Percentiles rank a stretch among this genome's conserved stretches.
Evolutionary conservation across 1,140 invertebrate species (phyloP).

Genomic region (Drosophila subpulchrella): DNA sequence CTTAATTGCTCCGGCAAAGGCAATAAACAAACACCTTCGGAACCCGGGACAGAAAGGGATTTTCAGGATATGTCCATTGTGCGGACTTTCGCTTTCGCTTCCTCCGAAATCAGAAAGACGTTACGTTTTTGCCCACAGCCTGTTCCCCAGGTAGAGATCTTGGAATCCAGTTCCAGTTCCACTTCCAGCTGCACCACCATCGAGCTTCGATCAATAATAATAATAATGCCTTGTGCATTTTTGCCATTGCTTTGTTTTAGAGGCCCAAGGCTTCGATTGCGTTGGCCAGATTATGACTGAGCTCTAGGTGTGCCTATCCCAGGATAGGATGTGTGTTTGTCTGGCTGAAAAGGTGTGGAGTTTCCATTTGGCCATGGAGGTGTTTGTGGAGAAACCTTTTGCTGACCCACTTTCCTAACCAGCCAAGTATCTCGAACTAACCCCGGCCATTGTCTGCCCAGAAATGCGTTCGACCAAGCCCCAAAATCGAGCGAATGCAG

Average conservation of each 20-base stretch:
- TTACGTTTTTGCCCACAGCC: constrained; percentile 32
- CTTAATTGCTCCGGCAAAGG: constrained; percentile 54
- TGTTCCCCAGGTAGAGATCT: constrained; percentile 35
- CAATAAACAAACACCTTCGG: constrained; percentile 64
- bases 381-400: constrained; percentile 47
- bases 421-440: constrained; percentile 30
- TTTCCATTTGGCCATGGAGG: constrained; percentile 24
- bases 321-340: constrained; percentile 46
- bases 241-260: constrained; percentile 40
- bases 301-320: constrained; percentile 53
- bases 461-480: constrained; percentile 51
- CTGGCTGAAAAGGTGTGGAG: constrained; percentile 43
- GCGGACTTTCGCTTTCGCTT: constrained; percentile 25
- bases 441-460: constrained; percentile 37
- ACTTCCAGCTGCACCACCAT: constrained; percentile 46
- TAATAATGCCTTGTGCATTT: constrained; percentile 24
- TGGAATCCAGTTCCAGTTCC: constrained; percentile 31
- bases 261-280: constrained; percentile 51
- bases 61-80: constrained; percentile 46
- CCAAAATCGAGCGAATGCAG: constrained; percentile 26
- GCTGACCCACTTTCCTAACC: constrained; percentile 52
- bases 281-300: constrained; percentile 47
- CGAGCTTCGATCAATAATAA: constrained; percentile 47
- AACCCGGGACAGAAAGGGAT: constrained; percentile 36
- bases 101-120: constrained; percentile 38